Percentiles rank a stretch among this genome's conserved stretches.
phyloP scores from a whole-genome alignment of 2,888 invertebrate species.

The Cosmopolites sordidus region DNA sequence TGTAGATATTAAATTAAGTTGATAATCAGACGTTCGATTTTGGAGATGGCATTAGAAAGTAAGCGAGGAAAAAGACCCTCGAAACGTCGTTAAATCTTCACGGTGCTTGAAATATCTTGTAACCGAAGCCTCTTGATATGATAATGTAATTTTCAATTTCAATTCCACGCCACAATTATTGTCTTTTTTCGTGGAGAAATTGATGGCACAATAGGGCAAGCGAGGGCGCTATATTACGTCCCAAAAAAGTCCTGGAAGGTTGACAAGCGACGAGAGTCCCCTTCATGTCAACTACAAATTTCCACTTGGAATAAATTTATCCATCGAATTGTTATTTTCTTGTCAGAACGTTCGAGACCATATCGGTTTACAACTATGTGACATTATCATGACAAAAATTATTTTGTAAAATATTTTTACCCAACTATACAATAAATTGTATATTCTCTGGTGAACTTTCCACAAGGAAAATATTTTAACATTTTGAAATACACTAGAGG shows the following conservation, averaged over 20 bases:
- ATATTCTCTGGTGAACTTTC: too few species aligned
- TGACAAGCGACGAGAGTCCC: constrained; percentile 24
- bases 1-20: too few species aligned
- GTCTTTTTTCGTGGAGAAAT: constrained; percentile 27
- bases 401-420: too few species aligned
- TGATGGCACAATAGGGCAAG: constrained; percentile 27
- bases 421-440: too few species aligned
- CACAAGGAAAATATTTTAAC: too few species aligned
- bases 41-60: too few species aligned
- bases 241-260: constrained; percentile 21
- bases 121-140: constrained; percentile 28
- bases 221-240: constrained; percentile 25
- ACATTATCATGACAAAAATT: too few species aligned
- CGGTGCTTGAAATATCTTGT: constrained; percentile 23
- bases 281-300: constrained; percentile 27
- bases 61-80: neutral
- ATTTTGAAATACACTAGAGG: too few species aligned
- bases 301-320: constrained; percentile 27
- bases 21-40: too few species aligned
- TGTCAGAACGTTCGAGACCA: constrained; percentile 17
- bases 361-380: neutral
- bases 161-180: constrained; percentile 26
- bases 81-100: constrained; percentile 12
- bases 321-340: constrained; percentile 24
- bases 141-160: constrained; percentile 28